Evolutionary conservation across 2,797 vertebrate genomes (phyloP).

Genomic region (Clarias laeviceps): DNA sequence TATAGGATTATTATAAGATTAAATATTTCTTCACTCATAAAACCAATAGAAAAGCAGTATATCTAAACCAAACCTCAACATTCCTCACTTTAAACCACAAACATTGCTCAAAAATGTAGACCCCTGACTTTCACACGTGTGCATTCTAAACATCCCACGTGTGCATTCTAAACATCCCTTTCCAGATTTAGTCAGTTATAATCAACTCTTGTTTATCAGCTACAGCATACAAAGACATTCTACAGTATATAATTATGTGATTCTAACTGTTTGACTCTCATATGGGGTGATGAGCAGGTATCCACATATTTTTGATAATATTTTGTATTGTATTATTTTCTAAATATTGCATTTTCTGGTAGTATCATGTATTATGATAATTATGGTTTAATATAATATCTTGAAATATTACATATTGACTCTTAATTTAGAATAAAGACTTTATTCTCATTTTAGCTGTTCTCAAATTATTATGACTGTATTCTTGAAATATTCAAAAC

Average conservation of each 20-base stretch:
- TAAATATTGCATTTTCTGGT: background rate
- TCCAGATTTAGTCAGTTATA: background rate
- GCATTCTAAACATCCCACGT: background rate
- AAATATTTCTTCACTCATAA: background rate
- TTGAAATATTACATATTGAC: background rate
- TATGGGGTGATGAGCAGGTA: background rate
- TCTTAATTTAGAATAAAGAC: too few species aligned
- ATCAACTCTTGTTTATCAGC: background rate
- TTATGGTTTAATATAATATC: background rate
- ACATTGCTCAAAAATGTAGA: background rate
- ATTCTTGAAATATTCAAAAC: too few species aligned
- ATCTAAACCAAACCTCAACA: background rate
- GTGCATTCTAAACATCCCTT: background rate
- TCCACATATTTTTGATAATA: background rate
- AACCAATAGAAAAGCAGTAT: background rate
- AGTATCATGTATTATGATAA: background rate
- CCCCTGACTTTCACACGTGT: background rate
- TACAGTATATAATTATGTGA: background rate
- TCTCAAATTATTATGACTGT: too few species aligned
- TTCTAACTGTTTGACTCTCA: too few species aligned
- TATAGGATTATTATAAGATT: too few species aligned
- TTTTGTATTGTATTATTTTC: background rate
- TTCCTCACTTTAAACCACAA: background rate
- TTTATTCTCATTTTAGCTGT: too few species aligned
- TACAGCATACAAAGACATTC: background rate